These are phyloP conservation scores for Riparia riparia DNA, from an alignment of 2,113 vertebrate genomes.

Conservation along the genomic window DNA sequence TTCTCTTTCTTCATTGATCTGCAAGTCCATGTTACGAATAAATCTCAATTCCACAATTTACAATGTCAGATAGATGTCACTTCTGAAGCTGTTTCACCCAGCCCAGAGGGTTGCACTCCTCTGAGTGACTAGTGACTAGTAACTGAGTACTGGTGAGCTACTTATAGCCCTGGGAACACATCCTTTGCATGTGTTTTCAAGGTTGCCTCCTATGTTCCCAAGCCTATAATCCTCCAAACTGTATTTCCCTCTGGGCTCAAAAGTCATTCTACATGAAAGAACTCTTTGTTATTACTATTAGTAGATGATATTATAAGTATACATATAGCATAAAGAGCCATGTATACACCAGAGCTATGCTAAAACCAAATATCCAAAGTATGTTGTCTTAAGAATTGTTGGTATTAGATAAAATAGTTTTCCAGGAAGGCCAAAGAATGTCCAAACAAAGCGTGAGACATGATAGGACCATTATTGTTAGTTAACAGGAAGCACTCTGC, in stretches of 20 bases:
- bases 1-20: neutral
- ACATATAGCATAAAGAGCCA: neutral
- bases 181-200: neutral
- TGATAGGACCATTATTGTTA: neutral
- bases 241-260: neutral
- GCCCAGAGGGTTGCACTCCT: neutral
- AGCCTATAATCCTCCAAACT: neutral
- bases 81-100: neutral
- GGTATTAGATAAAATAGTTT: neutral
- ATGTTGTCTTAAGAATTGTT: neutral
- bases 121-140: neutral
- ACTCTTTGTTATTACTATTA: neutral
- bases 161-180: neutral
- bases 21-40: neutral
- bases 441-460: neutral
- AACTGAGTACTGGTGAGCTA: neutral
- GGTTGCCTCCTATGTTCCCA: neutral
- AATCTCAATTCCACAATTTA: neutral
- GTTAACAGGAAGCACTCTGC: neutral
- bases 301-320: neutral
- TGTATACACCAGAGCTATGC: neutral
- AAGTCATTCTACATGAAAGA: neutral
- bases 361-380: neutral
- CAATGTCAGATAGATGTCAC: neutral
- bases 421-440: neutral